Percentiles rank a stretch among this genome's conserved stretches.
Conservation (phyloP, 2,113 vertebrate species). For the Platysteira castanea region DNA sequence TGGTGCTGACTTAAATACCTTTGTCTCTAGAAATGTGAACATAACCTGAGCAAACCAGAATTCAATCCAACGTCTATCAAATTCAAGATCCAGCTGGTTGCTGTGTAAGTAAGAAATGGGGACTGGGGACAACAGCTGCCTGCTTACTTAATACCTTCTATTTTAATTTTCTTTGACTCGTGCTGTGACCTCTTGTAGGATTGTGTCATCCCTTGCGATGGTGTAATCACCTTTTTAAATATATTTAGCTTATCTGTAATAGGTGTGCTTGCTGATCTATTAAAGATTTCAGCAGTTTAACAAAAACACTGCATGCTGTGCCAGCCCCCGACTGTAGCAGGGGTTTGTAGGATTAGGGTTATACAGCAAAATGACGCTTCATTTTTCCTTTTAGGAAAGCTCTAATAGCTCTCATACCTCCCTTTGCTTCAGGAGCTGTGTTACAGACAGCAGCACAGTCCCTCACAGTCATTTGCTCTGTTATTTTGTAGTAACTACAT, state of each 20-base stretch:
- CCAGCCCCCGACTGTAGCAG: neutral
- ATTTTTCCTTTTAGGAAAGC: neutral
- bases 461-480: neutral
- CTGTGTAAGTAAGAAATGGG: slow-evolving; percentile 84
- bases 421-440: neutral
- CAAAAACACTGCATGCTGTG: neutral
- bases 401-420: neutral
- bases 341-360: neutral
- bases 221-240: neutral
- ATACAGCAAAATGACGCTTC: neutral
- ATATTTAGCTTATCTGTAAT: neutral
- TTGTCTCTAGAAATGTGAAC: slow-evolving; percentile 90
- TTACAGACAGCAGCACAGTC: neutral
- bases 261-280: neutral
- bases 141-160: neutral
- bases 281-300: neutral
- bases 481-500: slow-evolving; percentile 87
- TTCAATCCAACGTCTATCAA: slow-evolving; percentile 99
- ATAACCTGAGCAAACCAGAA: slow-evolving; percentile 98
- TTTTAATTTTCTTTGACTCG: neutral
- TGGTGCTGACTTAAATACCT: neutral
- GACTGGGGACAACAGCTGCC: neutral
- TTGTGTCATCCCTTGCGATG: neutral
- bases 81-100: slow-evolving; percentile 98
- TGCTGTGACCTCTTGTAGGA: neutral